A percentile compares a stretch with the other conserved stretches of the same genome.
These are phyloP conservation scores for Apeira syringaria DNA, from an alignment of 2,888 invertebrate species.

Conservation along the genomic window DNA sequence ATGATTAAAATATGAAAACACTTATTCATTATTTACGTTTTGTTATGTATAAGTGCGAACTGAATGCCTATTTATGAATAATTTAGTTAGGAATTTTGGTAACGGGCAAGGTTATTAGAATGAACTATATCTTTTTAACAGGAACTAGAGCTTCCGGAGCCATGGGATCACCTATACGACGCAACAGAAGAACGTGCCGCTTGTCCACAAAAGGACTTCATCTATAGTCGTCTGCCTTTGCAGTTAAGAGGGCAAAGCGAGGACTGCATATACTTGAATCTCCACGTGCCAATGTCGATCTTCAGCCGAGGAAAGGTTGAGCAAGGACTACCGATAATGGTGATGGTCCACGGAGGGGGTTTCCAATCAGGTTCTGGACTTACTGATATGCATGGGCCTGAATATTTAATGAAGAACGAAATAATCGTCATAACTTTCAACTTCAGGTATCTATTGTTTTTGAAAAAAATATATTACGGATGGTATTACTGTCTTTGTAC, in stretches of 20 bases:
- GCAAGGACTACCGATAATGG: constrained; percentile 16
- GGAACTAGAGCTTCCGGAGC: constrained; percentile 37
- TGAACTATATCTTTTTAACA: no score
- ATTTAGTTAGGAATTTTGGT: no score
- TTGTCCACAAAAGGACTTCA: constrained; percentile 78
- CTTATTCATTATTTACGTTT: no score
- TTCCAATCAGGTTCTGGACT: constrained; percentile 25
- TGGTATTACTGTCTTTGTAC: background rate
- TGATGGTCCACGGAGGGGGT: constrained; percentile 26
- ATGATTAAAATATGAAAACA: no score
- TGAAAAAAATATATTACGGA: no score
- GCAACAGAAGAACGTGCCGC: constrained; percentile 79
- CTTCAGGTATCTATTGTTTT: constrained; percentile 45
- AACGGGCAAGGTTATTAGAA: no score
- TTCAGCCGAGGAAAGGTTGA: constrained; percentile 38
- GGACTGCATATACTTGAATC: constrained; percentile 44
- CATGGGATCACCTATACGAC: constrained; percentile 71
- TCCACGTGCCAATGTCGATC: constrained; percentile 37
- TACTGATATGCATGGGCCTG: constrained; percentile 35
- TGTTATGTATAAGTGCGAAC: no score
- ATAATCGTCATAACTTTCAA: constrained; percentile 64
- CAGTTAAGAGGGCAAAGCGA: constrained; percentile 36
- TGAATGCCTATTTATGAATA: no score
- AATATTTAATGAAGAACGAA: constrained; percentile 28
- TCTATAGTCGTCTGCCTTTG: constrained; percentile 35